A percentile compares a stretch with the other conserved stretches of the same genome.
Evolutionary conservation across 1,140 invertebrate species (phyloP).

Genomic region (Ylistrum balloti): DNA sequence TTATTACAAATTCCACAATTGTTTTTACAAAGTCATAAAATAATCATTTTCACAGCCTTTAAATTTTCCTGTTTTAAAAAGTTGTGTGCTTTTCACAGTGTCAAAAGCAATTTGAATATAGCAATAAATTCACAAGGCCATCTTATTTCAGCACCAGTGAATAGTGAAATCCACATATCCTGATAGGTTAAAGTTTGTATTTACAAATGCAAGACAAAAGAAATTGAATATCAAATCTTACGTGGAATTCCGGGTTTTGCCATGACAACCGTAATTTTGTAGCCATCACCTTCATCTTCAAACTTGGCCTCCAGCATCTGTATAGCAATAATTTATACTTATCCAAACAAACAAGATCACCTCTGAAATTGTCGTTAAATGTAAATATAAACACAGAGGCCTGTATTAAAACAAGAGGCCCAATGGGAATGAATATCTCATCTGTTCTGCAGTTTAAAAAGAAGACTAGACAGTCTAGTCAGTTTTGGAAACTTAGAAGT

Average conservation of each 20-base stretch:
- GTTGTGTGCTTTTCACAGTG: neutral
- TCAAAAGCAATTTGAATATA: neutral
- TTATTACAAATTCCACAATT: too few species aligned
- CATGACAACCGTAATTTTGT: conserved; percentile 75
- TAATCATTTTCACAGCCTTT: neutral
- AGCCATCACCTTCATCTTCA: conserved; percentile 79
- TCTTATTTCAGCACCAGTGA: too few species aligned
- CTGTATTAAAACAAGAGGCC: too few species aligned
- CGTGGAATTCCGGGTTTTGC: conserved; percentile 77
- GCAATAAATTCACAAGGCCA: neutral
- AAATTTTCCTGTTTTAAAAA: neutral
- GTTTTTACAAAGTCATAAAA: too few species aligned
- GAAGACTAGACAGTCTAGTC: too few species aligned
- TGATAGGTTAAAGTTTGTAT: too few species aligned
- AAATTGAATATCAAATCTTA: conserved; percentile 62
- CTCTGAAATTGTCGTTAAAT: neutral
- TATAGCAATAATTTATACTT: conserved; percentile 50
- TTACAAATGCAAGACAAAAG: neutral
- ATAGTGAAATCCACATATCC: too few species aligned
- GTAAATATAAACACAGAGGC: neutral
- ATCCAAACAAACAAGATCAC: neutral
- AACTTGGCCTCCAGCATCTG: conserved; percentile 80
- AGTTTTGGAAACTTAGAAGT: too few species aligned
- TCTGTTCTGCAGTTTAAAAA: too few species aligned
- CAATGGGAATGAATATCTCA: too few species aligned